These are phyloP conservation scores for Plebejus anna DNA, from an alignment of 2,888 invertebrate species.

Conservation along the genomic window DNA sequence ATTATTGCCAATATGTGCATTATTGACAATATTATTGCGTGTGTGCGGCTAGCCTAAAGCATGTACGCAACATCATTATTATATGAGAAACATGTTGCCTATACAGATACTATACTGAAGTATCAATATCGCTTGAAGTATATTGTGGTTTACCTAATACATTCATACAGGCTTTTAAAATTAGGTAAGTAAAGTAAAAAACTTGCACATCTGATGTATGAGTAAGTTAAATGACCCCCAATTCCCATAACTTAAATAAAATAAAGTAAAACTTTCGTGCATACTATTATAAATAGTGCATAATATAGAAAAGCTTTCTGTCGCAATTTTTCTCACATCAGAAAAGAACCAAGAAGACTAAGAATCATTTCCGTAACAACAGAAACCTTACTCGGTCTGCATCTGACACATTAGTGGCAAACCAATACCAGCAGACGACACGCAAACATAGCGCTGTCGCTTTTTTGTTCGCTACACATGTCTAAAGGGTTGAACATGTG, in stretches of 20 bases:
- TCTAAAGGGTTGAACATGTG: slow-evolving; percentile 77
- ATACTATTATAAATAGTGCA: too few species aligned
- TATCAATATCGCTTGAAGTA: too few species aligned
- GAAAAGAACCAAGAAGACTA: not conserved
- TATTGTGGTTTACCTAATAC: too few species aligned
- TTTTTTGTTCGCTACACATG: slow-evolving; percentile 50
- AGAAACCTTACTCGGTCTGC: not conserved
- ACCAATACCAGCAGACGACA: slow-evolving; percentile 10
- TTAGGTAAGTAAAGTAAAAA: too few species aligned
- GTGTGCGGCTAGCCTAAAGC: not conserved
- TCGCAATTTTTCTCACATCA: not conserved
- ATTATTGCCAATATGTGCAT: too few species aligned
- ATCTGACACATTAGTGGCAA: not conserved
- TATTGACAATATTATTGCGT: too few species aligned
- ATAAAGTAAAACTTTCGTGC: too few species aligned
- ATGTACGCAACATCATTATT: not conserved
- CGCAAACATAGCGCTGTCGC: slow-evolving; percentile 13
- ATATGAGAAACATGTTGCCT: not conserved
- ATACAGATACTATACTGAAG: too few species aligned
- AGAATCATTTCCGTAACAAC: not conserved
- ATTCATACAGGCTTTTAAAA: too few species aligned
- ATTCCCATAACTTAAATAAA: too few species aligned
- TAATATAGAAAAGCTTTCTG: not conserved
- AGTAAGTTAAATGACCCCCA: too few species aligned
- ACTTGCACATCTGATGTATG: too few species aligned